Evolutionary conservation across 2,888 invertebrate species (phyloP), one percentile per base, ranked within the genome.

Genomic region (Synergus laeviventris): DNA sequence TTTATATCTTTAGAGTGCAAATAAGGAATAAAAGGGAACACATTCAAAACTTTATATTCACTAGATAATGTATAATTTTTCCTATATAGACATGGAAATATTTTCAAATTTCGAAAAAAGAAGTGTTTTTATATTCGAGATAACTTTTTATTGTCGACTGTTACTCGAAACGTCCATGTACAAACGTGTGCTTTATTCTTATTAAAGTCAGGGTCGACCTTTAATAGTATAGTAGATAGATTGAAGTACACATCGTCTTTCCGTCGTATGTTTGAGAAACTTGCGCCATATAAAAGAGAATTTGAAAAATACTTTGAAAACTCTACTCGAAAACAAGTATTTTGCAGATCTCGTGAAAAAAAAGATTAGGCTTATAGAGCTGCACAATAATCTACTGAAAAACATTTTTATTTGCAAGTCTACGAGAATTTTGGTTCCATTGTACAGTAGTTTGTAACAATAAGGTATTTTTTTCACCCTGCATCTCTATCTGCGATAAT

Each of bases 141-240:
- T 45, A 66, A 39, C 21, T 66, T 66, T 66, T 66, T 66, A 81
- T 82, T 82, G 79, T 76, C 78, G 78, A 80, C 80, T 80, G 79
- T 77, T 76, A 78, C 80, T 80, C 77, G 79, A 81, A 84, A 85
- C 83, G 86, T 86, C 83, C 85, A 87, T 87, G 87, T 87, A 87
- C 86, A 87, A 87, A 87, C 79, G 81, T 82, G 86, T 86, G 87
- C 86, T 87, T 87, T 87, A 87, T 77, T 86, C 87, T 87, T 84
- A 86, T 87, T 87, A 84, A 70, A 70, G 49, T 49, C 70, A 70
- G 70, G 70, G 70, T 42, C 70, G 70, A 70, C 16, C 70, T 70
- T 49, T 49, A 31, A 31, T 49, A 31, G 49, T 49, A 70, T 31
- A 70, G 31, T 12, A 70, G 70, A 9, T 12, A 70, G 70, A 9